These are phyloP conservation scores for Semotilus atromaculatus DNA, from an alignment of 2,797 vertebrate genomes.

Conservation along the genomic window DNA sequence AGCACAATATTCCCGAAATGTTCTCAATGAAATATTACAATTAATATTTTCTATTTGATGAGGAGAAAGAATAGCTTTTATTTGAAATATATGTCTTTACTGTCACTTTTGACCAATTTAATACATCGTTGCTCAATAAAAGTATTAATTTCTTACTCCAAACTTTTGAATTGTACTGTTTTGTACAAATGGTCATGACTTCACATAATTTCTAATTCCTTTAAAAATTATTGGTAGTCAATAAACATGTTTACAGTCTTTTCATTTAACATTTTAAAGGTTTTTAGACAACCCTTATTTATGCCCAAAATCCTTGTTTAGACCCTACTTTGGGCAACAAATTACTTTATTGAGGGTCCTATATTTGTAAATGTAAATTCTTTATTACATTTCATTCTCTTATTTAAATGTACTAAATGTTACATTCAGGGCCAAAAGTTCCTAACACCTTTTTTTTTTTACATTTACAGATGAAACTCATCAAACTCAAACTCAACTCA, in stretches of 20 bases:
- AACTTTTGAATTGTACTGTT: background rate
- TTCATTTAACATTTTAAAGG: background rate
- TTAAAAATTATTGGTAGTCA: background rate
- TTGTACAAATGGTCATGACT: background rate
- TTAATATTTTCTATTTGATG: background rate
- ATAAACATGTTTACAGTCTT: background rate
- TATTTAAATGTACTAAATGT: background rate
- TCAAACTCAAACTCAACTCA: too few species aligned
- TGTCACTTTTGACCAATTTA: background rate
- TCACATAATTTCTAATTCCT: background rate
- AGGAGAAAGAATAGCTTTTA: background rate
- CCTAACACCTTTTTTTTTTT: background rate
- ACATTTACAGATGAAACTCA: too few species aligned
- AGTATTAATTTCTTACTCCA: background rate
- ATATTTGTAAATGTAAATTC: too few species aligned
- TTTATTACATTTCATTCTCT: background rate
- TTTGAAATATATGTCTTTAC: background rate
- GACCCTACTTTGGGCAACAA: background rate
- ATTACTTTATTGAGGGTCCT: too few species aligned
- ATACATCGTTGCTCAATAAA: background rate
- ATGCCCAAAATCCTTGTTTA: background rate
- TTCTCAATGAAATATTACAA: background rate
- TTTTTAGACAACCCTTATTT: background rate
- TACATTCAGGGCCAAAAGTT: background rate
- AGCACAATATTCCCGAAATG: background rate